These are phyloP conservation scores for Conomelus anceps DNA, from an alignment of 2,888 invertebrate species.

Conservation along the genomic window DNA sequence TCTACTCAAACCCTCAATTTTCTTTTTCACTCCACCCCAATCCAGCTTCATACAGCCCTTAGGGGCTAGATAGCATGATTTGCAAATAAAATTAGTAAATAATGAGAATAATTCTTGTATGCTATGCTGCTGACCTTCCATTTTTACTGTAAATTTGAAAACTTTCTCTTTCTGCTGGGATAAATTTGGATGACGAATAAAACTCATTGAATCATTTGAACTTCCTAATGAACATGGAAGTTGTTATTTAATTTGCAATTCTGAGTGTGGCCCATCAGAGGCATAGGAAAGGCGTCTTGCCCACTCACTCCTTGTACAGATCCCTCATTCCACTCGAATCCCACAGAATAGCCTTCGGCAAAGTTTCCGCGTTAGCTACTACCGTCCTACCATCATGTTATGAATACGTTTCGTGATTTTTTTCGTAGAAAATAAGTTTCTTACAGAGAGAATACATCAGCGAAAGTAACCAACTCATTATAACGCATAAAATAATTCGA, in stretches of 20 bases:
- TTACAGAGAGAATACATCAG: not conserved
- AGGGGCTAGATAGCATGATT: not conserved
- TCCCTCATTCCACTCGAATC: not conserved
- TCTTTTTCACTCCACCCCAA: too few relatives aligned
- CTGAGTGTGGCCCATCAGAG: not conserved
- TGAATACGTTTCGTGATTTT: not conserved
- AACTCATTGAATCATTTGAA: not conserved
- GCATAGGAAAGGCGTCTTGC: not conserved
- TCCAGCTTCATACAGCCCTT: too few relatives aligned
- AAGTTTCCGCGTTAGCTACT: not conserved
- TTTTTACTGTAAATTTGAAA: not conserved
- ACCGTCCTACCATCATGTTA: not conserved
- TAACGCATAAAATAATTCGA: not conserved
- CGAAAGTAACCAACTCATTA: not conserved
- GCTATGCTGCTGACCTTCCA: not conserved
- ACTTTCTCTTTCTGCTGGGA: not conserved
- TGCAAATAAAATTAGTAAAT: not conserved
- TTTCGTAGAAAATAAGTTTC: not conserved
- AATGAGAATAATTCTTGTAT: not conserved
- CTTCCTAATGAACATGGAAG: not conserved
- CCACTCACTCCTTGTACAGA: not conserved
- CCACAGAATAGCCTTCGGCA: not conserved
- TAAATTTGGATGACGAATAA: not conserved
- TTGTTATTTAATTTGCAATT: not conserved
- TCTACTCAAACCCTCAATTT: too few relatives aligned